Evolutionary conservation across 2,888 invertebrate genomes (phyloP), one percentile per base, ranked within the genome.

Genomic region (Hipparchia semele): DNA sequence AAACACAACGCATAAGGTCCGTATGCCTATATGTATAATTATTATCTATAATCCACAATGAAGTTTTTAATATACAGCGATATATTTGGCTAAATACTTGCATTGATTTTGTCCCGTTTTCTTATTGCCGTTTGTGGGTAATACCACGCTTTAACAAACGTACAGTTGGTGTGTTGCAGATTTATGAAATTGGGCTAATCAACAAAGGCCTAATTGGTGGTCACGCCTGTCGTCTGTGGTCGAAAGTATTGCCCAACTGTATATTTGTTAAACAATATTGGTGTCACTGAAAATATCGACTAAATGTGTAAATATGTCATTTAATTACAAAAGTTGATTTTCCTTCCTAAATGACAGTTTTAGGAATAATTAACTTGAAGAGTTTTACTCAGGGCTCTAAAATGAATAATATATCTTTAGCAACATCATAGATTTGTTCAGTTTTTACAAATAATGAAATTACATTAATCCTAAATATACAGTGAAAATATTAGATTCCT

Each of bases 1-100:
- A 58, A 60, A 60, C 59, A 60, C 59, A 33, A 10, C 33, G 33
- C 10, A 33, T 59, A 59, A 39, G 33, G 10, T 59, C 59, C 33
- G 33, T 33, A 59, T 33, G 8, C 33, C 5, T 33, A 33, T 23
- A 23, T 60, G 33, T 60, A 60, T 58, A 10, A 39, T 39, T 39
- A 33, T 49, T 49, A 49, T 8, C 49, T 60, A 60, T 39, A 23
- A 9, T 9, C 2, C 23, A 59, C 59, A 33, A 59, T 56, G 56
- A 13, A n/a, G 60, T 67, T 58, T 12, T 13, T 70, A 70, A 70
- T 68, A 74, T 72, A 74, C 72, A 75, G 64, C 62, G 64, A 68
- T 75, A 75, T 73, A 73, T 75, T 75, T 73, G 73, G 73, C 72
- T 71, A 75, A 73, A 76, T 73, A 77, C 54, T 72, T 66, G 74